These are phyloP conservation scores for Neostethus bicornis DNA, from an alignment of 2,797 vertebrate genomes.

Conservation along the genomic window DNA sequence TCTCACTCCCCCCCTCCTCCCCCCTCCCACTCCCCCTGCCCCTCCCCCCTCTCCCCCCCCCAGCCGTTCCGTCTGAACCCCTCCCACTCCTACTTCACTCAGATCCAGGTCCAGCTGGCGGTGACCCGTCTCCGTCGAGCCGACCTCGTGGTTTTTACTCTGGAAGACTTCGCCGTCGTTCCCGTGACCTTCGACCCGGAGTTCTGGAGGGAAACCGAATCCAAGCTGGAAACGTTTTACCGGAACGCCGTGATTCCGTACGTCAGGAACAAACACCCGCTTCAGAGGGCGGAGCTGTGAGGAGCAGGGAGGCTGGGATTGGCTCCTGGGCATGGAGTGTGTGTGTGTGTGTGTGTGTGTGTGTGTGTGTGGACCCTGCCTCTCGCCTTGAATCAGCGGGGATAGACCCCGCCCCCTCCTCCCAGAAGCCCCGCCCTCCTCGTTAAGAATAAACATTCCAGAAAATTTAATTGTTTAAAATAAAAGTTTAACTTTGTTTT, in stretches of 20 bases:
- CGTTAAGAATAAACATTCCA: no score
- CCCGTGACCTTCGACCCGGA: slow-evolving; percentile 74
- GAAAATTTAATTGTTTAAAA: no score
- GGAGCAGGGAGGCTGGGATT: not conserved
- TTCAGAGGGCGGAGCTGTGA: not conserved
- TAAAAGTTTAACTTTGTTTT: no score
- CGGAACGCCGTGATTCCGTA: slow-evolving; percentile 70
- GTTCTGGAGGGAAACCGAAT: slow-evolving; percentile 76
- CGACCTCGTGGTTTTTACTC: slow-evolving; percentile 81
- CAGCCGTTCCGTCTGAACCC: slow-evolving; percentile 72
- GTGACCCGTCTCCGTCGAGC: slow-evolving; percentile 66
- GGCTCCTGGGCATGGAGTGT: not conserved
- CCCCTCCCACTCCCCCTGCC: not conserved
- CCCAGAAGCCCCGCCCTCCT: no score
- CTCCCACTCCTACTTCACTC: slow-evolving; percentile 81
- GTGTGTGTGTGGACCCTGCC: no score
- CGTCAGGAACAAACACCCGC: no score
- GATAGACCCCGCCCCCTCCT: no score
- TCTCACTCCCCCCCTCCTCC: no score
- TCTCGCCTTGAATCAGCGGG: no score
- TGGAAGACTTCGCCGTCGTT: slow-evolving; percentile 73
- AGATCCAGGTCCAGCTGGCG: slow-evolving; percentile 85
- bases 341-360: no score
- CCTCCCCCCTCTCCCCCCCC: slow-evolving; percentile 7
- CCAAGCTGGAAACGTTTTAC: slow-evolving; percentile 83